Evolutionary conservation across 2,113 vertebrate genomes (phyloP), one percentile per base, ranked within the genome.

Genomic region (Triplophysa tibetana): DNA sequence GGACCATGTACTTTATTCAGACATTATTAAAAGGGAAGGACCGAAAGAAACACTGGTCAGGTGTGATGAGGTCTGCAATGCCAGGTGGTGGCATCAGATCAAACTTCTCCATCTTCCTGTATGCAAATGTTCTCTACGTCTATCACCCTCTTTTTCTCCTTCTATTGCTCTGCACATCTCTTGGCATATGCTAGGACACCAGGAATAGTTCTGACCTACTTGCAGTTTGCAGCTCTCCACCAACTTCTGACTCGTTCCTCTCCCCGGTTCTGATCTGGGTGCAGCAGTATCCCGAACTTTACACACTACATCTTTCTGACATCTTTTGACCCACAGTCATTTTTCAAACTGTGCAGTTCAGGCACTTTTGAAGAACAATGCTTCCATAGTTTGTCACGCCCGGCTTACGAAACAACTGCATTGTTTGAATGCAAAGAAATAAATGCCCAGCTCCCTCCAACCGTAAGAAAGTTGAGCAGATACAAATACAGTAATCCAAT

Each of bases 161-260:
- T 70, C 52, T 58, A 7, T 66, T 78, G 76, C 70, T 83, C 74
- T 70, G 66, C 84, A 68, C 84, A 86, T 76, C 86, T 89, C 88
- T 86, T 85, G 89, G 84, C 90, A 91, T 88, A 89, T 89, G 87
- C 86, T 87, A 60, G 75, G 82, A 88, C 79, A 88, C 84, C 88
- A 93, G 85, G 83, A 92, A 91, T 90, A 91, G 86, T 89, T 87
- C 85, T 92, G 92, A 92, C 91, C 92, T 90, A 92, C 83, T 91
- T 93, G 88, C 83, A 90, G 84, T 79, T 77, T 85, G 80, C 81
- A 86, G 80, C 88, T 88, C 79, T 73, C 81, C 81, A 87, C 79
- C 83, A 84, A 86, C 85, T 87, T 86, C 75, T 82, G 33, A 83
- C 83, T 85, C 75, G 80, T 79, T 87, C 75, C 78, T 75, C 84